Conservation (phyloP, 2,797 vertebrate genomes). For the Schizopygopsis pylzovi region DNA sequence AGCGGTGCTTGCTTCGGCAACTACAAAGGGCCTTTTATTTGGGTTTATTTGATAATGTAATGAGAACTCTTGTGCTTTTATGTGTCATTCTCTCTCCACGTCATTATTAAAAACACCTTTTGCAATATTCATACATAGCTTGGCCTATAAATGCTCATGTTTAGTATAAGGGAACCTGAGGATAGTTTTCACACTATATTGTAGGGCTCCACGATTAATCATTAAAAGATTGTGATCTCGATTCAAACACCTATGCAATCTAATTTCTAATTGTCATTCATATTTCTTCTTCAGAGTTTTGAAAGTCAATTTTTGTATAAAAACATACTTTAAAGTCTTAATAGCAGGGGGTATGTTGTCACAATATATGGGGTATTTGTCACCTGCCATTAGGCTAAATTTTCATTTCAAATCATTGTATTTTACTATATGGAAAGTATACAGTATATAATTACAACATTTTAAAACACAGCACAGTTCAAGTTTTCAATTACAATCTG, state of each 20-base stretch:
- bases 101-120: slow-evolving; percentile 17
- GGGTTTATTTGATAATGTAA: slow-evolving; percentile 33
- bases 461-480: not conserved
- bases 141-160: not conserved
- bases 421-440: not conserved
- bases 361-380: not conserved
- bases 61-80: not conserved
- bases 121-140: not conserved
- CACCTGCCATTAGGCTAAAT: not conserved
- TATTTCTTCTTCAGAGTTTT: not conserved
- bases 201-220: not conserved
- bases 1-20: not conserved
- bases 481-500: not conserved
- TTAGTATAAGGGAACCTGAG: not conserved
- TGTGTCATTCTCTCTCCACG: not conserved
- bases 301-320: not conserved
- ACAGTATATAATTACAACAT: no score
- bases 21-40: slow-evolving; percentile 31
- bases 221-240: no score
- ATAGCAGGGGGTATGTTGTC: not conserved
- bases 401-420: not conserved
- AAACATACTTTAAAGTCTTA: not conserved
- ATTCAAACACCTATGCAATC: no score
- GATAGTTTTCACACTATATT: not conserved
- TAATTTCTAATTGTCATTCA: no score